Evolutionary conservation across 2,797 vertebrate genomes (phyloP), one percentile per base, ranked within the genome.

Genomic region (Enteromius thamalakanensis): DNA sequence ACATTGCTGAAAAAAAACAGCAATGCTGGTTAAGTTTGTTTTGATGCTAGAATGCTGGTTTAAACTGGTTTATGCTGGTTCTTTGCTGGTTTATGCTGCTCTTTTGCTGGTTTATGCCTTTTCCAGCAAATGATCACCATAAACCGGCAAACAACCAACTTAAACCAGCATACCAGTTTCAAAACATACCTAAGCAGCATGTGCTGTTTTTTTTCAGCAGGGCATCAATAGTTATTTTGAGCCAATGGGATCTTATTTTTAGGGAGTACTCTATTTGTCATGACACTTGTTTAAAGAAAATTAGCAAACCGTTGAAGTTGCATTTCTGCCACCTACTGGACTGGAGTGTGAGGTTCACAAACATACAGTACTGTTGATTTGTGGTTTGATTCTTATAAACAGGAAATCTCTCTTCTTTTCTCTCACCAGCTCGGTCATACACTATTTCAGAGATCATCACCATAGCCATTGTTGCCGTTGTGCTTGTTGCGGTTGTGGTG

Each of bases 401-500:
- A 76, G 3, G 40, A 58, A 75, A 8, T 53, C 9, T 37, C 12
- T 23, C 17, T 58, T 37, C 42, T 71, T 58, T 19, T 23, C 40
- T 23, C 70, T 83, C 68, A 62, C 5, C 82, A 98, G 97, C 89
- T 87, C 94, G 88, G 12, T 85, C 93, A 47, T 95, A 96, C 83
- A 96, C 92, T 29, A 83, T 96, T 84, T 95, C 96, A 51, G 97
- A 99, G 90, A 95, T 98, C 79, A 95, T 98, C 90, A 96, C 96
- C 40, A 95, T 98, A 8, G 95, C 93, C 51, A 93, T 99, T 9
- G 92, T 98, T 2, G 94, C 93, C 3, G 94, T 94, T 0, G 92
- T 98, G 76, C 89, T 96, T 83, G 93, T 96, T 37, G 93, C 96
- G 76, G 94, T 95, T 0, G 83, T 96, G 86, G 87, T 97, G 83